Base-by-base conservation (phyloP, 2,113 vertebrate species). In the Vulpes vulpes region DNA sequence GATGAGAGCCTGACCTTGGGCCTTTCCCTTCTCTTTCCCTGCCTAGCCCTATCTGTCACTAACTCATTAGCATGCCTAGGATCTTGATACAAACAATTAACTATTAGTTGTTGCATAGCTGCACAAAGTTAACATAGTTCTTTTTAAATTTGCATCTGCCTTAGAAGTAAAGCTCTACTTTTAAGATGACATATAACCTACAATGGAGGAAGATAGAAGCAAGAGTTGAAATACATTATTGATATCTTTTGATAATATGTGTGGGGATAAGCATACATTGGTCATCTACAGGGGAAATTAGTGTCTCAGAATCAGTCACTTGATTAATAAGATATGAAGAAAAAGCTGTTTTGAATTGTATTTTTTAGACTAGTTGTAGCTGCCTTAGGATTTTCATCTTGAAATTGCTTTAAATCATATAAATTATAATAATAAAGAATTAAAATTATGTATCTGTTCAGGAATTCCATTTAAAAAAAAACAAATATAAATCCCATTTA, bases 171-270 rank as follows among this genome's bases (percentile, higher is more conserved):
- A 96, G 30, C 76, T 57, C 81, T 69, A 15, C 22, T 73, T 97
- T 97, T 82, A 91, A 96, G 97, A 88, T 59, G 65, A 17, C 92
- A 20, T 4, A 49, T 90, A 85, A 85, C 84, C 93, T 97, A 59
- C 3, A 81, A 64, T 19, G 32, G 76, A 89, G 79, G 94, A 95
- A 89, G 15, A 8, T 1, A 83, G 89, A 97, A 91, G 91, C 65
- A 92, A 92, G 95, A 94, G 7, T 25, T 16, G 91, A 97, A 94
- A 92, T 82, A 95, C 55, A 30, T 25, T 96, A 67, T 96, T 91
- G 93, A 96, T 96, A 97, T 11, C 15, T 57, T 85, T 97, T 98
- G 98, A 76, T 19, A 87, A 22, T 73, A 94, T 93, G 55, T 97
- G n/a, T 82, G 78, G 60, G 67, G 1, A 5, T 5, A 86, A 74